Evolutionary conservation across 2,113 vertebrate genomes (phyloP).

Genomic region (Piaya cayana): DNA sequence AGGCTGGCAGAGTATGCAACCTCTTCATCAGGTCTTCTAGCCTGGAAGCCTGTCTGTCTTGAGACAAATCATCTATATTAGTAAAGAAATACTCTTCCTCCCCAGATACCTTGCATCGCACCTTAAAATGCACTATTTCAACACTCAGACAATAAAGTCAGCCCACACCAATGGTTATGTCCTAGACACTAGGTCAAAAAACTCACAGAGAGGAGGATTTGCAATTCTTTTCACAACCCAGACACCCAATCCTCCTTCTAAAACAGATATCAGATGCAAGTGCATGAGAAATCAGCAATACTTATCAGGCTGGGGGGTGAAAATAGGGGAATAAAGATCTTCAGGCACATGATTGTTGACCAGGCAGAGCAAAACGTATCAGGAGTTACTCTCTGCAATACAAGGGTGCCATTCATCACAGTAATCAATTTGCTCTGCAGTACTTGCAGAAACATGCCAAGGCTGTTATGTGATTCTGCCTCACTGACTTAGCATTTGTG

Average conservation of each 20-base stretch:
- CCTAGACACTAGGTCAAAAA: neutral
- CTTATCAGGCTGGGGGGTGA: neutral
- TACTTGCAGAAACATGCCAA: constrained; percentile 42
- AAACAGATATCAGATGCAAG: neutral
- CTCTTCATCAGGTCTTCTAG: neutral
- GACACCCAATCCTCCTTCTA: neutral
- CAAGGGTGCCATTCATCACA: constrained; percentile 22
- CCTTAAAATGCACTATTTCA: neutral
- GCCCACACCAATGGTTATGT: neutral
- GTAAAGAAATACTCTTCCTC: neutral
- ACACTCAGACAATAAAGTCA: neutral
- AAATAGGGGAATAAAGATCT: neutral
- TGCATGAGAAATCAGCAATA: neutral
- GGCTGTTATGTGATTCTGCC: neutral
- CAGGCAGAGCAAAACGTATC: neutral
- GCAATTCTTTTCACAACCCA: neutral
- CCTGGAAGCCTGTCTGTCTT: neutral
- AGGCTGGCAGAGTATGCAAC: neutral
- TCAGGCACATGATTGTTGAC: neutral
- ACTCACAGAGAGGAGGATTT: neutral
- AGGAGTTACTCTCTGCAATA: neutral
- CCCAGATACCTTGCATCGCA: neutral
- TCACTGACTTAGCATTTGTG: neutral
- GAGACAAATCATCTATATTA: neutral
- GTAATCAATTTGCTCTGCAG: neutral